Evolutionary conservation across 2,113 vertebrate genomes (phyloP).

Genomic region (Cyprinodon tularosa): DNA sequence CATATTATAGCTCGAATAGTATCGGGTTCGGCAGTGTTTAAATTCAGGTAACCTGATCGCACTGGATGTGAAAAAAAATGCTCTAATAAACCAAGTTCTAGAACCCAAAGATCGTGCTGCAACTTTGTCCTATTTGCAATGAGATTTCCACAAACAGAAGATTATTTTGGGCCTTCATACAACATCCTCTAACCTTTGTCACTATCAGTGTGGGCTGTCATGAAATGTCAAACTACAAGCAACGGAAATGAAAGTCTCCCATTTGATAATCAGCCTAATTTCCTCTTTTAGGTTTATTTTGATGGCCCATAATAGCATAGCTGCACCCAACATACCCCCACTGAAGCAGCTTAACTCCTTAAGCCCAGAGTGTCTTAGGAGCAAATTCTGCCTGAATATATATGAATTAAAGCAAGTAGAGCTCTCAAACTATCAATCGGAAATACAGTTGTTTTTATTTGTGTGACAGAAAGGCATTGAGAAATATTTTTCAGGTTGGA

Average conservation of each 20-base stretch:
- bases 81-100: background rate
- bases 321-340: background rate
- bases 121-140: background rate
- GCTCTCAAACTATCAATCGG: too few species aligned
- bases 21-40: background rate
- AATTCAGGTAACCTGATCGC: background rate
- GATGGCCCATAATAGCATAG: background rate
- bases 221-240: constrained; percentile 19
- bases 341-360: background rate
- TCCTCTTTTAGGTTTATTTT: constrained; percentile 48
- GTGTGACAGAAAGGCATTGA: too few species aligned
- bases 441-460: too few species aligned
- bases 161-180: background rate
- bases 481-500: too few species aligned
- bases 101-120: background rate
- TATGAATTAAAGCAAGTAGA: too few species aligned
- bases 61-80: background rate
- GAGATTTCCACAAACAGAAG: constrained; percentile 23
- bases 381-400: too few species aligned
- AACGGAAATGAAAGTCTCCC: background rate
- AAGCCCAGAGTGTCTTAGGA: too few species aligned
- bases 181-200: constrained; percentile 42
- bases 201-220: background rate
- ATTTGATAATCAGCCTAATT: constrained; percentile 20
- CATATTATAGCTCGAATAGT: too few species aligned